Base-by-base conservation (phyloP, 2,113 vertebrate genomes). In the Platichthys stellatus region DNA sequence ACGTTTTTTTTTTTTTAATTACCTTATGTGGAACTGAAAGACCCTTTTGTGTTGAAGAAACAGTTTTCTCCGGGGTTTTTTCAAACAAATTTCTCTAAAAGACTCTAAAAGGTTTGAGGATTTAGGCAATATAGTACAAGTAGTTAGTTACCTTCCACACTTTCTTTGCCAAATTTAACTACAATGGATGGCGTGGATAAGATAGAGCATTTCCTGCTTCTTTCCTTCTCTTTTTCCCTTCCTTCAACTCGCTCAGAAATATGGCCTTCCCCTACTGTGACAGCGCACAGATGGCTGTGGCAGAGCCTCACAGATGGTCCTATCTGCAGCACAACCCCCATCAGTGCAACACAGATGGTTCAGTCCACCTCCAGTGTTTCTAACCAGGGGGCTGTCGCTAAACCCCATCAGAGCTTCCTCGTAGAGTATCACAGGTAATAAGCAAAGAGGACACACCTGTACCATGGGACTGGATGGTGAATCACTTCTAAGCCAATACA, bases 231-330 rank as follows among this genome's bases (percentile, higher is more conserved):
- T 75, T 56, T 66, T 76, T 62, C 54, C 40, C 70, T 73, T 74
- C 63, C 68, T 68, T 75, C 62, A 40, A 67, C 69, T 81, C 83
- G 83, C 73, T 81, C 84, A 90, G 72, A 89, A 83, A 74, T 63
- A 87, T 83, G 79, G 86, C 86, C 81, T 63, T 88, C 74, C 78
- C 64, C 80, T 70, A 26, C 83, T 81, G 83, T 92, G 91, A 90
- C 91, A 86, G 92, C 88, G 85, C 91, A 90, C 92, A 93, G 92
- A 92, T 93, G 92, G 92, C 82, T 1, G 81, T 79, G 86, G 80
- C 83, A 84, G 76, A 83, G 85, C 74, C 31, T 84, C 90, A 74
- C 92, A 93, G 92, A 92, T 92, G 90, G 90, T 85, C 78, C 78
- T 72, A 85, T 90, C 84, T 77, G 53, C 63, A 1, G 69, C 70